Evolutionary conservation across 2,888 invertebrate species (phyloP).

Genomic region (Ormyrus pomaceus): DNA sequence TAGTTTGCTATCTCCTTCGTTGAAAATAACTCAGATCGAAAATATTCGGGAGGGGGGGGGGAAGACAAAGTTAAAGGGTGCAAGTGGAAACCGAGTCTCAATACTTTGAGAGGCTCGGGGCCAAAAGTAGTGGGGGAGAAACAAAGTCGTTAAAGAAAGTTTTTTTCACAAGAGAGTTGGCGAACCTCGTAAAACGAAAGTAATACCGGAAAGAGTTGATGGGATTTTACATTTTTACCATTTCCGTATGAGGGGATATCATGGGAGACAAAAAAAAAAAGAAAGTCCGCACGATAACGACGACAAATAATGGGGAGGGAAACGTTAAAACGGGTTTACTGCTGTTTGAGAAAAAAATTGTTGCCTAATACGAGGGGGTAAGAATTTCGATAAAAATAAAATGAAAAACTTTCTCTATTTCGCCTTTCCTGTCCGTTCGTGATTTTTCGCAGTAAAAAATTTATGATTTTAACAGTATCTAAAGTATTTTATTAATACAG

Average conservation of each 20-base stretch:
- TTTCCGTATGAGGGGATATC: slow-evolving; percentile 19
- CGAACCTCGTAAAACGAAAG: slow-evolving; percentile 45
- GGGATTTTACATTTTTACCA: slow-evolving; percentile 26
- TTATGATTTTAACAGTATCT: neutral
- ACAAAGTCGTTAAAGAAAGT: slow-evolving; percentile 49
- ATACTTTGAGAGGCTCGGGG: neutral
- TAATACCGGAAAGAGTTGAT: slow-evolving; percentile 35
- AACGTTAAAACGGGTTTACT: slow-evolving; percentile 5
- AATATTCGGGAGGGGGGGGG: slow-evolving; percentile 1
- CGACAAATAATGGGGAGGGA: neutral
- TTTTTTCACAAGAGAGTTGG: slow-evolving; percentile 11
- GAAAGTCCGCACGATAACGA: neutral
- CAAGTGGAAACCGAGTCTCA: slow-evolving; percentile 16
- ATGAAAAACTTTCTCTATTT: slow-evolving; percentile 5
- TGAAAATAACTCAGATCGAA: slow-evolving; percentile 34
- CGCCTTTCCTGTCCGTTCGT: neutral
- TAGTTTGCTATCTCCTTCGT: no score
- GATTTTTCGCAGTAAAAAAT: neutral
- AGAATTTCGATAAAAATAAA: neutral
- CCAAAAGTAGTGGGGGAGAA: slow-evolving; percentile 6
- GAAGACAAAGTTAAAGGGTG: slow-evolving; percentile 5
- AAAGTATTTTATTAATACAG: no score
- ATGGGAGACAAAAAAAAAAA: neutral
- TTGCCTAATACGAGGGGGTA: neutral
- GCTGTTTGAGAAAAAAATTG: slow-evolving; percentile 6